Evolutionary conservation across 2,888 invertebrate genomes (phyloP).

Genomic region (Eustalomyia histrio): DNA sequence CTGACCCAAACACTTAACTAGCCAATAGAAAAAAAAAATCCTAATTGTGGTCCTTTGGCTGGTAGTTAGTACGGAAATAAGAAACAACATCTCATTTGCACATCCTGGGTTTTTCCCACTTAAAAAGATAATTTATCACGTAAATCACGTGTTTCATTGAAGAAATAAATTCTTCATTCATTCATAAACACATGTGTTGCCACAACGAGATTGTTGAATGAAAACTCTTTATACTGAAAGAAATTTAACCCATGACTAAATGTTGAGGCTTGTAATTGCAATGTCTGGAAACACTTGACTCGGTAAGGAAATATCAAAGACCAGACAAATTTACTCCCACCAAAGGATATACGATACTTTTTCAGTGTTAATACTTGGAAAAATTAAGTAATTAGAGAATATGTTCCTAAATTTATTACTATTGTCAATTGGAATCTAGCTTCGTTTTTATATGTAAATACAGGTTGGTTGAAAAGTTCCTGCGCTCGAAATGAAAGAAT

Average conservation of each 20-base stretch:
- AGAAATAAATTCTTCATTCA: neutral
- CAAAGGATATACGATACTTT: conserved; percentile 13
- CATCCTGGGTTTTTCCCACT: neutral
- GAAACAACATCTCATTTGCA: conserved; percentile 32
- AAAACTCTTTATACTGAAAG: neutral
- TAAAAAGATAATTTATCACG: conserved; percentile 25
- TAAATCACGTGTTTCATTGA: conserved; percentile 47
- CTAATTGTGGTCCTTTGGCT: conserved; percentile 30
- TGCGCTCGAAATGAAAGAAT: too few relatives aligned
- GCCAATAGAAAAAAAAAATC: conserved; percentile 14
- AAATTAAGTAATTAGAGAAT: neutral
- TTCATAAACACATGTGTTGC: neutral
- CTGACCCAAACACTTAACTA: conserved; percentile 21
- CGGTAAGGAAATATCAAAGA: neutral
- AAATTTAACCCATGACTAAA: conserved; percentile 37
- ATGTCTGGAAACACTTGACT: conserved; percentile 59
- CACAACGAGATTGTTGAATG: neutral
- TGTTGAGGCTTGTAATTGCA: conserved; percentile 21
- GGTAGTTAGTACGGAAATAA: neutral
- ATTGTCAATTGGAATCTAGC: neutral
- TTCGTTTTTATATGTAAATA: neutral
- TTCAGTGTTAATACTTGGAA: neutral
- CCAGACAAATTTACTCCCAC: conserved; percentile 21
- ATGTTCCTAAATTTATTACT: neutral
- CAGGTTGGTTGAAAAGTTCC: too few relatives aligned